A percentile compares a stretch with the other conserved stretches of the same genome.
Evolutionary conservation across 2,113 vertebrate species (phyloP).

Genomic region (Pedetes capensis): DNA sequence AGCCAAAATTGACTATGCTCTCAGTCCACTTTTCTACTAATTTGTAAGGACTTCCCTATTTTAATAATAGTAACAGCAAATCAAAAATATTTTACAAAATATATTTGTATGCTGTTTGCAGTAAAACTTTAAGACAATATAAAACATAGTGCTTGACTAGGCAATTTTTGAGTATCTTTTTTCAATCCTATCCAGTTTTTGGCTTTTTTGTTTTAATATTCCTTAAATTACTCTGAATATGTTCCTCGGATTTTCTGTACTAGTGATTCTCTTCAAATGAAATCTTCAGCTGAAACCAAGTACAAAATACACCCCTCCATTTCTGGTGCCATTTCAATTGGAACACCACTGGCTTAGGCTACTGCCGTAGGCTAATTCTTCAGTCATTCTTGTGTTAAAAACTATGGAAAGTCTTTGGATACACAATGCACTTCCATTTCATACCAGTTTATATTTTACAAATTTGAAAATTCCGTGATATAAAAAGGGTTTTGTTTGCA

Average conservation of each 20-base stretch:
- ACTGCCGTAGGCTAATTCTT: background rate
- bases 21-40: background rate
- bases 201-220: background rate
- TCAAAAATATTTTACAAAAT: background rate
- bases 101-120: background rate
- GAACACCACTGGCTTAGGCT: background rate
- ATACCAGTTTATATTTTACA: background rate
- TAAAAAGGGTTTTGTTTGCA: background rate
- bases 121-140: background rate
- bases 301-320: background rate
- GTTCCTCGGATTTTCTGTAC: background rate
- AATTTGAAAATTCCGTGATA: background rate
- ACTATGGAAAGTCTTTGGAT: background rate
- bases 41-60: background rate
- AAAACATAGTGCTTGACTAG: background rate
- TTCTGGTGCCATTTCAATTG: background rate
- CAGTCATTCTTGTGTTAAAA: background rate
- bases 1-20: background rate
- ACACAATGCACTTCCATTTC: background rate
- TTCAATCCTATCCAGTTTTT: background rate
- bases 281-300: background rate
- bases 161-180: background rate
- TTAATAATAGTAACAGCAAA: background rate
- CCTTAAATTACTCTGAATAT: background rate
- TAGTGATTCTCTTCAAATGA: constrained; percentile 19